Evolutionary conservation across 2,888 invertebrate species (phyloP), one percentile per base, ranked within the genome.

Genomic region (Nemapogon koenigi): DNA sequence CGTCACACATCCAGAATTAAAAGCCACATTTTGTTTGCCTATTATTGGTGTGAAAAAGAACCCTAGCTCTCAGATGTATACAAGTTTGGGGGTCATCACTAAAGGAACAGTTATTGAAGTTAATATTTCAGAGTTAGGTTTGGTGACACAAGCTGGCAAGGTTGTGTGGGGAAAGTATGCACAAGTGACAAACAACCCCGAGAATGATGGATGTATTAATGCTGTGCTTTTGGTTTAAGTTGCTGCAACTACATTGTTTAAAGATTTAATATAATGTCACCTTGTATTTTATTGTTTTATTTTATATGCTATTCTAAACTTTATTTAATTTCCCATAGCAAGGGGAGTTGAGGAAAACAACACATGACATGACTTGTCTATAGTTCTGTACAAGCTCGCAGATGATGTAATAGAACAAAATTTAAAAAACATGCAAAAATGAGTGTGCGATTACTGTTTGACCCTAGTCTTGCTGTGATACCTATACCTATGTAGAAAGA

Each of bases 121-220:
- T 0, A 99, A 99, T 62, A 95, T 99, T 51, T 97, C 96, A 4
- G 99, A 99, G 72, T 81, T 99, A 44, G 99, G 99, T 79, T 82
- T 99, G 44, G 99, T 99, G 1, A 99, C 99, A 1, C 97, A 97
- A 65, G 92, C 94, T 6, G 99, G 99, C 42, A 99, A 97, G 84
- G 97, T 99, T 33, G 95, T 99, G 1, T 99, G 99, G 99, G 99
- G 98, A 41, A 99, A 99, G 82, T 99, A 96, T 64, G 99, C 99
- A 0, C 99, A 98, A 73, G 97, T 99, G 13, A 98, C 98, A 0
- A 99, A 99, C 70, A 94, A 98, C 76, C 99, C 99, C 0, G 99
- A 99, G 70, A 99, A 99, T 75, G 99, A 99, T 82, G 99, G 99
- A 13, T 98, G 97, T 59, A 97, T 99, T 42, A 99, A 99, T 81